These are phyloP conservation scores for Polypterus bichir DNA, from an alignment of 2,113 vertebrate species.

Conservation along the genomic window DNA sequence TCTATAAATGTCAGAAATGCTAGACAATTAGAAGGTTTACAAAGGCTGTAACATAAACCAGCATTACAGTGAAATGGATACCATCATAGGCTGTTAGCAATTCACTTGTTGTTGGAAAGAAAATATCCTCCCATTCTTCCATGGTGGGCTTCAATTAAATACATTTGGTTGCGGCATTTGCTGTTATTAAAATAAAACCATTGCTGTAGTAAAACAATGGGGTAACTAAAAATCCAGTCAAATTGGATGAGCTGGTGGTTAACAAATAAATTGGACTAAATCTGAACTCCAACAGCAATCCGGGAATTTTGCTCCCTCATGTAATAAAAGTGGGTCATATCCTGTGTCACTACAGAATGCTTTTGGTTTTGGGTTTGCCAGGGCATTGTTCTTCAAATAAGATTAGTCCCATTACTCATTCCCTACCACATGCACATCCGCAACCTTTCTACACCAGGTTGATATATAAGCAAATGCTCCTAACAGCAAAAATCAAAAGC, in stretches of 20 bases:
- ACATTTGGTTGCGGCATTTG: slow-evolving; percentile 57
- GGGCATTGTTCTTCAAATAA: too few species aligned
- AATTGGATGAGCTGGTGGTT: slow-evolving; percentile 44
- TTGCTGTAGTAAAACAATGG: slow-evolving; percentile 55
- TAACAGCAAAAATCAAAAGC: slow-evolving; percentile 2
- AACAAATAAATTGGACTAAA: slow-evolving; percentile 17
- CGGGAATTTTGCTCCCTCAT: too few species aligned
- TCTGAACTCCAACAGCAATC: too few species aligned
- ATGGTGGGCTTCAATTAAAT: slow-evolving; percentile 65
- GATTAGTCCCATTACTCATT: too few species aligned
- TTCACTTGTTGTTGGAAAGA: slow-evolving; percentile 72
- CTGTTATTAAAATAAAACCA: slow-evolving; percentile 57
- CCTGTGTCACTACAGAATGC: too few species aligned
- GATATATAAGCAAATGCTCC: background rate
- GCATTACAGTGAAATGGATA: slow-evolving; percentile 69
- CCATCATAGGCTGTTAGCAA: slow-evolving; percentile 58
- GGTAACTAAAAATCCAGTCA: slow-evolving; percentile 40
- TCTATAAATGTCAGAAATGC: slow-evolving; percentile 68
- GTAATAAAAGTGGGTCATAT: too few species aligned
- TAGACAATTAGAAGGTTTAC: slow-evolving; percentile 71
- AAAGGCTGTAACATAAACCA: slow-evolving; percentile 71
- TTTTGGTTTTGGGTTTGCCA: too few species aligned
- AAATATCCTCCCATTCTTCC: slow-evolving; percentile 68
- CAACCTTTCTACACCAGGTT: background rate
- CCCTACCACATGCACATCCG: too few species aligned